Base-by-base conservation (phyloP, 2,797 vertebrate species). In the Chelon labrosus region DNA sequence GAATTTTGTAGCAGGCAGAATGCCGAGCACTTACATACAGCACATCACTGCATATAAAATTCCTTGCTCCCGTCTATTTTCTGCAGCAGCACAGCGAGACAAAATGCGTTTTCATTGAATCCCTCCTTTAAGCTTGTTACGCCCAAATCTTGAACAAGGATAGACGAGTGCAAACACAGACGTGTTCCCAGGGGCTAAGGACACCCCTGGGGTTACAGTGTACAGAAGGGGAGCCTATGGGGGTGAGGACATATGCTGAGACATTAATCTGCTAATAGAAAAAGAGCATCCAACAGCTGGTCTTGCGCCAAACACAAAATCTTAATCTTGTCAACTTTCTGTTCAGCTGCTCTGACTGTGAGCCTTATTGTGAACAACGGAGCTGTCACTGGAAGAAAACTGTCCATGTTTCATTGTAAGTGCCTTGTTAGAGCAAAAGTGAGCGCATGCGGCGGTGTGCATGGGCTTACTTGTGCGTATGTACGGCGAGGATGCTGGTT, bases 281-380 rank as follows among this genome's bases (percentile, higher is more conserved):
- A 83, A 74, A 50, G 62, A 89, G 63, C 55, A 74, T 68, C 59
- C 50, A 89, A 90, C 90, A 91, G 85, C 86, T 88, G 84, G 79
- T 89, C 72, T 69, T 79, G 64, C 10, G 7, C 69, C 67, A 77
- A 86, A 88, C 65, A 84, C 80, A 65, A 63, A 74, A 51, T 86
- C 72, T 80, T 88, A 89, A 92, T 90, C 82, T 80, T 73, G 88
- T 85, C 77, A 89, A 88, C 88, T 86, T 90, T 87, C 80, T 71
- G 78, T 79, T 86, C 67, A 82, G 73, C 69, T 81, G 79, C 70
- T 73, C 55, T 52, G 73, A 79, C 73, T 89, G 55, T 70, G 70
- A 73, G 73, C 56, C 77, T 75, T 64, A 82, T 80, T 79, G 79
- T 80, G 82, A 87, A 65, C 84, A 83, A 83, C 85, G 78, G 77